phyloP scores from a whole-genome alignment of 2,113 vertebrate genomes.

The Alosa alosa region DNA sequence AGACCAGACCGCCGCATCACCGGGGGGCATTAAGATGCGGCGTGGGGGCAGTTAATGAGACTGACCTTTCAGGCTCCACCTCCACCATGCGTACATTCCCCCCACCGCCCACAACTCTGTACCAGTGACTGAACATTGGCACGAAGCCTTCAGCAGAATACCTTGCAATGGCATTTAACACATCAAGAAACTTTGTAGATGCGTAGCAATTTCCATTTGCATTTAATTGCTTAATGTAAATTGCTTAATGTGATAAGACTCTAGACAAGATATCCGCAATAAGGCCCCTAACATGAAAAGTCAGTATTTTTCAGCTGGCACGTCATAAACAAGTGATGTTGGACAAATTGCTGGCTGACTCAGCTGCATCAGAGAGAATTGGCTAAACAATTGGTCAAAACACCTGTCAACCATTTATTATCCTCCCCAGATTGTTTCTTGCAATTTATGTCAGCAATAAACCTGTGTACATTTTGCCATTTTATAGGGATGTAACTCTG shows the following conservation, averaged over 20 bases:
- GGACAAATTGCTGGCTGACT: neutral
- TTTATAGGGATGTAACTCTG: neutral
- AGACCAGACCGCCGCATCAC: slow-evolving; percentile 21
- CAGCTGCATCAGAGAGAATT: neutral
- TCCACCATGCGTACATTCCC: neutral
- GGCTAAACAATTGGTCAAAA: neutral
- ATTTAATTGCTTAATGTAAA: no score
- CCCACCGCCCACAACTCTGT: slow-evolving; percentile 37
- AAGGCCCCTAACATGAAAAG: neutral
- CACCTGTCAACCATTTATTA: neutral
- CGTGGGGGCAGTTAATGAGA: slow-evolving; percentile 67
- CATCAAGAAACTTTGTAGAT: neutral
- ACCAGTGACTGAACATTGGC: slow-evolving; percentile 46
- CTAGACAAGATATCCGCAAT: neutral
- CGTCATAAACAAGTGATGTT: neutral
- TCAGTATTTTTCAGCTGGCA: neutral
- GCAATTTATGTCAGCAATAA: neutral
- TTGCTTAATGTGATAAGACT: neutral
- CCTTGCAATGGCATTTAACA: neutral
- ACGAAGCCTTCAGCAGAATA: slow-evolving; percentile 48
- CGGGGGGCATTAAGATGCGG: slow-evolving; percentile 59
- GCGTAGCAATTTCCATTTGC: no score
- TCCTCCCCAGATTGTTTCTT: neutral
- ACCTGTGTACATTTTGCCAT: slow-evolving; percentile 5
- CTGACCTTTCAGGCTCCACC: slow-evolving; percentile 57